These are phyloP conservation scores for Odobenus rosmarus DNA, from an alignment of 2,113 vertebrate species.

Conservation along the genomic window DNA sequence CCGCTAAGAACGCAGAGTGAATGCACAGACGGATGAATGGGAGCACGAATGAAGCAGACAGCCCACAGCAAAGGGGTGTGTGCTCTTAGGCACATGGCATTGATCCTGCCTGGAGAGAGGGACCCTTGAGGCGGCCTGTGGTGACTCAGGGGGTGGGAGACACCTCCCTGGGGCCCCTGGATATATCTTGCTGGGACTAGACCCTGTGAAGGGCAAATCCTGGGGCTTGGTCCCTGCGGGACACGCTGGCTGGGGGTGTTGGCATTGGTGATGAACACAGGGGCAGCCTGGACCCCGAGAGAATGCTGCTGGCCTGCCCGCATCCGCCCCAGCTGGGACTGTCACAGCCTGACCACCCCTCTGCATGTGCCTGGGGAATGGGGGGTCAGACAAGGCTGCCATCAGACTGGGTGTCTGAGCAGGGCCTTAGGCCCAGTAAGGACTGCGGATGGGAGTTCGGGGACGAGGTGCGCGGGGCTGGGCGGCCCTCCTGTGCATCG, in stretches of 20 bases:
- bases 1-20: not conserved
- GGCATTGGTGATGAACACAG: rapidly evolving
- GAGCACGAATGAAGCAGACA: rapidly evolving
- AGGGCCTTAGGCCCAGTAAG: not conserved
- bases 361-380: rapidly evolving
- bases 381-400: not conserved
- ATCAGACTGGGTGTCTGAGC: not conserved
- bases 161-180: not conserved
- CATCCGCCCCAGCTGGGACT: too few species aligned
- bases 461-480: not conserved
- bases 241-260: not conserved
- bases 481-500: too few species aligned
- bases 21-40: rapidly evolving
- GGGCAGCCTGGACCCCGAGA: too few species aligned
- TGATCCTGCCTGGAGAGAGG: not conserved
- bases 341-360: too few species aligned
- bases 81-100: rapidly evolving
- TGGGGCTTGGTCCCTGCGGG: rapidly evolving
- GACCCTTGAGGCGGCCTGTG: rapidly evolving
- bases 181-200: not conserved
- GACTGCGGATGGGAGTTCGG: too few species aligned
- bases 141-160: not conserved
- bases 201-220: rapidly evolving
- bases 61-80: too few species aligned
- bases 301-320: not conserved